phyloP scores from a whole-genome alignment of 2,888 invertebrate species.

The Euspilapteryx auroguttella region DNA sequence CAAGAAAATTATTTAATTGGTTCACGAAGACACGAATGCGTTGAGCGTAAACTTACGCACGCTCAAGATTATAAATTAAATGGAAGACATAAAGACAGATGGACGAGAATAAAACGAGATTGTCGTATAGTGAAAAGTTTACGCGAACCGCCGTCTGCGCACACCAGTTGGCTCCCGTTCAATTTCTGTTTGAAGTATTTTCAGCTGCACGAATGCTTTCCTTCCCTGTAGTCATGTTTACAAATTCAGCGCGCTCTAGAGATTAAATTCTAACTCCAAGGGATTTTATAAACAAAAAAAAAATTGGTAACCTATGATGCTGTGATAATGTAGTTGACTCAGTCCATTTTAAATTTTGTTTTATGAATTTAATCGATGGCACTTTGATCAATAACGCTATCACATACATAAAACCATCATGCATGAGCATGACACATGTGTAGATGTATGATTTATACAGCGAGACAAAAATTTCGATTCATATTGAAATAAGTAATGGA shows the following conservation, averaged over 20 bases:
- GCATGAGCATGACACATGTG: no score
- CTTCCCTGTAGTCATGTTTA: constrained; percentile 37
- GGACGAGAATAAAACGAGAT: constrained; percentile 39
- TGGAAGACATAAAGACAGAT: constrained; percentile 22
- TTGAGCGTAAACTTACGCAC: no score
- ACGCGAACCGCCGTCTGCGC: constrained; percentile 46
- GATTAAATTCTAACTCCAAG: constrained; percentile 46
- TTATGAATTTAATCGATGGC: no score
- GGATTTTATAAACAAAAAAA: constrained; percentile 49
- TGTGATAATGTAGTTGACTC: no score
- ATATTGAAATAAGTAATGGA: no score
- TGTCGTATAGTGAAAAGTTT: constrained; percentile 50
- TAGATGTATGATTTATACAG: constrained; percentile 3
- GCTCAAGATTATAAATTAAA: no score
- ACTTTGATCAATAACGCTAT: no score
- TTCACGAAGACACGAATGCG: no score
- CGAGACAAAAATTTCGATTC: constrained; percentile 8
- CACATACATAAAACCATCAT: no score
- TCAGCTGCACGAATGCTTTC: constrained; percentile 40
- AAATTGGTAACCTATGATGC: constrained; percentile 29
- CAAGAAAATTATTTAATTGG: no score
- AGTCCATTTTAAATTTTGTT: neutral
- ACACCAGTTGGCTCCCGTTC: constrained; percentile 52
- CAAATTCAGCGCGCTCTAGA: constrained; percentile 43
- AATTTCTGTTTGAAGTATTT: constrained; percentile 57